Percentiles rank a stretch among this genome's conserved stretches.
Conservation (phyloP, 1,140 invertebrate genomes). For the Drosophila lacteicornis region DNA sequence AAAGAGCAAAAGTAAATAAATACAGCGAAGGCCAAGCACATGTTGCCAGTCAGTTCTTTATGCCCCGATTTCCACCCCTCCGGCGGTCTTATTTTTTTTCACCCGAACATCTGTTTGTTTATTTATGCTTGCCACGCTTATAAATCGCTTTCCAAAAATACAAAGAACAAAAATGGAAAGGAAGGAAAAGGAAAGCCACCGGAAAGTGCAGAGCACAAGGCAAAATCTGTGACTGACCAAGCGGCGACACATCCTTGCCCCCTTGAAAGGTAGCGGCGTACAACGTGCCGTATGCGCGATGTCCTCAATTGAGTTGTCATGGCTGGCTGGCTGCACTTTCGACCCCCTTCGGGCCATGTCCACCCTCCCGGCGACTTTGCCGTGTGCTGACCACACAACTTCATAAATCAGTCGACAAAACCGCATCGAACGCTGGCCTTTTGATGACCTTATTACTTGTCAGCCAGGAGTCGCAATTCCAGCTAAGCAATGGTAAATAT, state of each 20-base stretch:
- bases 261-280: slow-evolving; percentile 50
- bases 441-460: slow-evolving; percentile 79
- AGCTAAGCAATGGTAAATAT: slow-evolving; percentile 64
- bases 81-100: slow-evolving; percentile 38
- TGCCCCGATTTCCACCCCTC: slow-evolving; percentile 17
- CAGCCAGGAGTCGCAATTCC: slow-evolving; percentile 30
- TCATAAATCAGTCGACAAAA: slow-evolving; percentile 74
- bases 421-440: slow-evolving; percentile 59
- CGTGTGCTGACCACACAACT: slow-evolving; percentile 52
- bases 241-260: slow-evolving; percentile 34
- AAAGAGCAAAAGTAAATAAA: slow-evolving; percentile 82
- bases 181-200: slow-evolving; percentile 1
- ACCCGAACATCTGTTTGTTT: slow-evolving; percentile 69
- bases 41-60: slow-evolving; percentile 64
- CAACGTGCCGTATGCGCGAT: slow-evolving; percentile 72
- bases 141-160: slow-evolving; percentile 72
- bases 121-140: slow-evolving; percentile 83
- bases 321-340: slow-evolving; percentile 29
- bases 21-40: slow-evolving; percentile 68
- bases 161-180: slow-evolving; percentile 14
- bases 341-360: neutral
- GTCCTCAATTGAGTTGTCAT: slow-evolving; percentile 76
- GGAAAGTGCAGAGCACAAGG: slow-evolving; percentile 36
- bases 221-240: slow-evolving; percentile 59
- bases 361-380: slow-evolving; percentile 7